Evolutionary conservation across 2,797 vertebrate species (phyloP), one percentile per base, ranked within the genome.

Genomic region (Heteromormyrus szaboi): DNA sequence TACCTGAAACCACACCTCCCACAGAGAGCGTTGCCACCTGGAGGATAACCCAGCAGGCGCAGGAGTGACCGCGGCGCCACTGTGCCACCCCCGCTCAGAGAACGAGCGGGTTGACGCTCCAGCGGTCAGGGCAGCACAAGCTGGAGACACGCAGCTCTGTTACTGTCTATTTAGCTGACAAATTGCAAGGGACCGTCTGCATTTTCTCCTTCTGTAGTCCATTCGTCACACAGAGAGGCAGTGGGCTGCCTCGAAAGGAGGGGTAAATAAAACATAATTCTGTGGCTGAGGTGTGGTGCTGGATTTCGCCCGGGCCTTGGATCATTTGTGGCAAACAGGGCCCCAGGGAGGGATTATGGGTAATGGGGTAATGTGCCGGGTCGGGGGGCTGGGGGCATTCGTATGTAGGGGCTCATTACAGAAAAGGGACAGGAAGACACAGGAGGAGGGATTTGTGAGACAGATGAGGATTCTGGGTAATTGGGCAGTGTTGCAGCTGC

Each of bases 211-310:
- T 44, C 29, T 86, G 89, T 76, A 48, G 88, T 90, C 86, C 89
- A 90, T 92, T 91, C 91, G 89, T 91, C 90, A 91, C 85, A 59
- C 50, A 81, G 90, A 85, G 54, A 86, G 41, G 90, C 41, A 85
- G 89, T 85, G 90, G 85, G 72, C 87, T 87, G 89, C 90, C 89
- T 90, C 86, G 1, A 90, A 88, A 88, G 62, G 76, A 84, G 86
- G 51, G 87, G 89, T 91, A 91, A 91, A 92, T 92, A 91, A 92
- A 91, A 91, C 81, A 92, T 91, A 90, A 90, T 90, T 90, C 88
- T 90, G 86, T 87, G 89, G 85, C 88, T 89, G 88, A 48, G 86
- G 88, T 65, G 87, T 56, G 53, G 83, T 9, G 29, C 22, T 41
- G 62, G 11, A 14, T 76, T 25, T 4, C 14, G 9, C 50, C 25